Evolutionary conservation across 2,113 vertebrate species (phyloP), one percentile per base, ranked within the genome.

Genomic region (Rhinopomastus cyanomelas): DNA sequence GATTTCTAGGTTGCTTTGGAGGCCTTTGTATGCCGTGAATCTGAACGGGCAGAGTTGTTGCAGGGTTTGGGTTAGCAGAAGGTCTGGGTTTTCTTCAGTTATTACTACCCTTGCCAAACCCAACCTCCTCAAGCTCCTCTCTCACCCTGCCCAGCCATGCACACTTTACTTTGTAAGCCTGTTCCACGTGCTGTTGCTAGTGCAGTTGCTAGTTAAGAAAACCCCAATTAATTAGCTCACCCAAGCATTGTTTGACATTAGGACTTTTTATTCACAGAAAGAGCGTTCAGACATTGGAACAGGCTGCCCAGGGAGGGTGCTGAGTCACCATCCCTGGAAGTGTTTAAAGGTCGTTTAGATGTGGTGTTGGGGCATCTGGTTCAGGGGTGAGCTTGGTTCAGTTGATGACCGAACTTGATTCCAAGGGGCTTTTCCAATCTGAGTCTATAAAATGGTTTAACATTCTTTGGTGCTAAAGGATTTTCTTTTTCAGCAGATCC

Each of bases 41-140:
- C 10, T 2, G 7, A 73, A 18, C 0, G 30, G 30, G 30, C 3
- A 17, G 4, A 11, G 1, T 5, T 48, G 36, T 32, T 32, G 23
- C 5, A 66, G 30, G 12, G 3, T 57, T 65, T 37, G 17, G 27
- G 3, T 13, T 34, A 15, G 11, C 2, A 13, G 16, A 30, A 23
- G 1, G 5, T 18, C 21, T 8, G 6, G 8, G 8, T 9, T 79
- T 9, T 34, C 27, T 16, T 49, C 7, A 4, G 1, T 79, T 53
- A 11, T 39, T 67, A 12, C 34, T 2, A 2, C 21, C 3, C 11
- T 60, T 27, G 16, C 9, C 3, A 6, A 39, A 3, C 21, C 32
- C 26, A 56, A 1, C 7, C 17, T 57, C 4, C 16, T 1, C 4
- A 8, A 18, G 16, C 0, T 11, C 26, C 23, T 72, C 8, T 2